These are phyloP conservation scores for Pseudochirops cupreus DNA, from an alignment of 2,797 vertebrate species.

Conservation along the genomic window DNA sequence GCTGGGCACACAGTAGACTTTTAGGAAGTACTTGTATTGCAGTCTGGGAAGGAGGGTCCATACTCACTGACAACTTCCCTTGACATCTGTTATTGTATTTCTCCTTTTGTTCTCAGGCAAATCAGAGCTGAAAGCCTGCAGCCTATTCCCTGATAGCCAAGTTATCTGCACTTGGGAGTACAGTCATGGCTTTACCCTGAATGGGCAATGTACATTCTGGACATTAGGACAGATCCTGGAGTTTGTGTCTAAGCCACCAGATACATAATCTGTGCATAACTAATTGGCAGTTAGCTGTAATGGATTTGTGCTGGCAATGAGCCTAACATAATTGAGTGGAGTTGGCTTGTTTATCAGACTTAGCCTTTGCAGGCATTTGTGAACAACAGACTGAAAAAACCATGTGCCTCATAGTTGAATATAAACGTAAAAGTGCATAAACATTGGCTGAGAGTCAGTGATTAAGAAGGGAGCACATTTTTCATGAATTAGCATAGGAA, in stretches of 20 bases:
- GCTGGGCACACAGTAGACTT: rapidly evolving
- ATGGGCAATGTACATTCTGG: background rate
- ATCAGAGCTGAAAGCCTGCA: background rate
- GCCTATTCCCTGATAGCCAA: rapidly evolving
- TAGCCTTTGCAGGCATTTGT: background rate
- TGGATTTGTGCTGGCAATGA: background rate
- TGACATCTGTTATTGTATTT: rapidly evolving
- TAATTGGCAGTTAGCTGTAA: background rate
- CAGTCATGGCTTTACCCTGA: background rate
- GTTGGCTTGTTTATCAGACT: background rate
- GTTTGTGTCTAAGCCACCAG: background rate
- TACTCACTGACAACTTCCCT: rapidly evolving
- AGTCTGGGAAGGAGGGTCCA: rapidly evolving
- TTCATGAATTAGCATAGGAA: background rate
- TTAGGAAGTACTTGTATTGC: background rate
- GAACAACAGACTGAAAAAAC: background rate
- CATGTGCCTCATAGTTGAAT: background rate
- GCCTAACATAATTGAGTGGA: background rate
- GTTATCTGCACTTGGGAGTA: background rate
- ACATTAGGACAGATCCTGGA: background rate
- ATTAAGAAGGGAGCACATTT: background rate
- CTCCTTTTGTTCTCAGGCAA: background rate
- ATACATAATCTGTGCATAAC: background rate
- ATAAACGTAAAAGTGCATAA: background rate
- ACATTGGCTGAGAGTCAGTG: background rate